Evolutionary conservation across 35 echinoderm and acorn worm genomes (phyloP).

Genomic region (Amphiura filiformis): DNA sequence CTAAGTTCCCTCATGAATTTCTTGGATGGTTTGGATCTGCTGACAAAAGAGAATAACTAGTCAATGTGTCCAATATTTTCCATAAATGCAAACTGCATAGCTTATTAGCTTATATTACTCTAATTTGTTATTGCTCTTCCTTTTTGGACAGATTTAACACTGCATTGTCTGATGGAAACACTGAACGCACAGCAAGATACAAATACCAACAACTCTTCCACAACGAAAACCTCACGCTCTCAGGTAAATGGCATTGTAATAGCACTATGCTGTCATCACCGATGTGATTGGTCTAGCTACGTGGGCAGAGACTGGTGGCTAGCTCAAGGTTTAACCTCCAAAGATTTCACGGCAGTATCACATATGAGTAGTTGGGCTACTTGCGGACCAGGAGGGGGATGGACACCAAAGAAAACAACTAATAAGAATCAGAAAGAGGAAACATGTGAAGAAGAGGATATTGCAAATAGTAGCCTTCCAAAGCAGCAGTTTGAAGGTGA

Average conservation of each 20-base stretch:
- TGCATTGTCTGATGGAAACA: background rate
- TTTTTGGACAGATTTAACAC: background rate
- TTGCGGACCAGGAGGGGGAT: slow-evolving; percentile 39
- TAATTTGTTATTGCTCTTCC: no score
- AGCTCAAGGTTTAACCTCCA: slow-evolving; percentile 24
- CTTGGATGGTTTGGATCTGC: no score
- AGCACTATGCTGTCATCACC: slow-evolving; percentile 81
- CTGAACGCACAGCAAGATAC: background rate
- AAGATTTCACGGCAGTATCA: slow-evolving; percentile 55
- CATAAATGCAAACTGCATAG: no score
- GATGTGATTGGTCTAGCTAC: slow-evolving; percentile 65
- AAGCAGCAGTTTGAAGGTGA: no score
- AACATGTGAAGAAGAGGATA: no score
- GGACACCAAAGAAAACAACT: background rate
- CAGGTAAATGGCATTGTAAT: slow-evolving; percentile 50
- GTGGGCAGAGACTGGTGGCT: slow-evolving; percentile 63
- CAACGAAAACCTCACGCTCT: background rate
- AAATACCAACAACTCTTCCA: background rate
- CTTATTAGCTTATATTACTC: no score
- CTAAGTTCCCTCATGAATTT: no score
- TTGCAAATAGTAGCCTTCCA: no score
- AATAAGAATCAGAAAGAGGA: background rate
- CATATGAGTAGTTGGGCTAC: slow-evolving; percentile 78
- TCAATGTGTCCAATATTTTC: no score
- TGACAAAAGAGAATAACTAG: no score